Base-by-base conservation (phyloP, 2,888 invertebrate genomes). In the Abrostola triplasia region DNA sequence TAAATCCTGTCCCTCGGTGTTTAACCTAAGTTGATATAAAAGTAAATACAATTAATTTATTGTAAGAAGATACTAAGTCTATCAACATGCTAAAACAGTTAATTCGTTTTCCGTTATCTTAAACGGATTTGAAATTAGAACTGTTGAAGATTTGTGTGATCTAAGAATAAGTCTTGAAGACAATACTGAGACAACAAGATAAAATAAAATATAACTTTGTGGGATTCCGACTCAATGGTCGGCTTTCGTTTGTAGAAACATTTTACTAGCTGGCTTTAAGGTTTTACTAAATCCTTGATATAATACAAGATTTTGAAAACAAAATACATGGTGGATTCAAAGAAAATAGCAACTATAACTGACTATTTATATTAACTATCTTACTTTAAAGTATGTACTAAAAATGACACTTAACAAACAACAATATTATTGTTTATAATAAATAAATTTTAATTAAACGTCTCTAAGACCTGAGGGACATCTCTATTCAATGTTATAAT, bases 141-240 rank as follows among this genome's bases (percentile, higher is more conserved):
- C n/a, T 49, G 9, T 36, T 10, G 8, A 9, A 24, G 53, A 41
- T 41, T 53, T 41, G n/a, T 53, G 41, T 53, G 53, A 41, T 40
- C 11, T 40, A n/a, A 52, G 38, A 52, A 41, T 54, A 40, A 35
- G 42, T 54, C 12, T 5, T 36, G 10, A 54, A 0, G 36, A 12
- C 41, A 12, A 24, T 24, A 36, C 41, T 36, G 36, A 54, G 12
- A 44, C 44, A 36, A 44, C 36, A 8, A 5, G 36, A 44, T 36
- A 6, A 41, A 44, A 36, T 36, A 44, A 44, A 11, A 36, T 10
- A 1, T 24, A 11, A 54, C 42, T 42, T 47, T 24, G 44, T 13
- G 7, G 8, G 9, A 8, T 47, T 8, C 12, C 12, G 8, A 8
- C 8, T 47, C 9, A 47, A 24, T 47, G 13, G 44, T 44, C 9